Base-by-base conservation (phyloP, 2,113 vertebrate genomes). In the Petrocephalus zakoni region DNA sequence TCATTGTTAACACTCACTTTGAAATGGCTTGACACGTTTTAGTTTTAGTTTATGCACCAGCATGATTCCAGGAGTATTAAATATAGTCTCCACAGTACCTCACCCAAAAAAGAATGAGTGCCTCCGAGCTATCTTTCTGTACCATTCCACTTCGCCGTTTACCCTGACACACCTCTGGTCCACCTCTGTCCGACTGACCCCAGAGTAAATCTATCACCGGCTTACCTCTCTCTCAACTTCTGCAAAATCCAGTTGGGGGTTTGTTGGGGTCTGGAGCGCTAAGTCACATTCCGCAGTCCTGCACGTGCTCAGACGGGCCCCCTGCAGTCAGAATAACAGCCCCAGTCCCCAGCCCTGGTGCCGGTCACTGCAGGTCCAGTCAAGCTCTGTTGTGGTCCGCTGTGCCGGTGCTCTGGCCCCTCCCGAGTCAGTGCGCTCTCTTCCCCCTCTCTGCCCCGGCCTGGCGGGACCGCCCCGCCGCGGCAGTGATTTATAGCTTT, bases 401-500 rank as follows among this genome's bases (percentile, higher is more conserved):
- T 46, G 61, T 85, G 88, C 91, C 86, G 88, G 89, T 78, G 88
- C 87, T 88, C 88, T 88, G 88, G 88, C 90, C 88, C 86, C n/a
- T 55, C 51, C 90, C 75, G 56, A 90, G 51, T 90, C 88, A 90
- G 90, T 89, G 0, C 47, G 34, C 49, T 19, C 85, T 85, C 21
- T 29, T 52, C 64, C 29, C 53, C 86, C 88, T 64, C 75, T 56
- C 15, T 2, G 25, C 90, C 85, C 37, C 58, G 21, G 72, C 88
- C 85, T 83, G 25, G 85, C 25, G 46, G 87, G 75, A 85, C 93
- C 58, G 91, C 91, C 81, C 94, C 92, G 91, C n/a, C 68, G 92
- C 34, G 19, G 94, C 90, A 94, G 95, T 90, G 95, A 94, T 95
- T 94, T 92, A 90, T 91, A 87, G 92, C 92, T 88, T 61, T 10